A percentile compares a stretch with the other conserved stretches of the same genome.
These are phyloP conservation scores for Phocoena sinus DNA, from an alignment of 2,113 vertebrate species.

Conservation along the genomic window DNA sequence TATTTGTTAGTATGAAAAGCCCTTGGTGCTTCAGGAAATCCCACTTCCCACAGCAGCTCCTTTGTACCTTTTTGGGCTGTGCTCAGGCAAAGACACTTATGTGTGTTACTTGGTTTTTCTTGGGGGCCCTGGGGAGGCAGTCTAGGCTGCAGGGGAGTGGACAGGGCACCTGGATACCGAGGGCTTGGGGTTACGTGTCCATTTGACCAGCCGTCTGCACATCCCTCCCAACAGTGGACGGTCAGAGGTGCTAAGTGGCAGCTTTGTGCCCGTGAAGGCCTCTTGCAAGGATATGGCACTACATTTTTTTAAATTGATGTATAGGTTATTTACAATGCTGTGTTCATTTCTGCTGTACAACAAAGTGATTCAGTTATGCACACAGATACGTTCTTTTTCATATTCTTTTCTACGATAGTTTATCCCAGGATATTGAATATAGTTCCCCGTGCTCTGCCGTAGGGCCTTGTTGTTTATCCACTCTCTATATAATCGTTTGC, in stretches of 20 bases:
- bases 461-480: not conserved
- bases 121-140: not conserved
- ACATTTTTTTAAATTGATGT: not conserved
- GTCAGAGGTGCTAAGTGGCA: not conserved
- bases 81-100: not conserved
- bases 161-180: not conserved
- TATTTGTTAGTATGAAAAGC: constrained; percentile 22
- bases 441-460: not conserved
- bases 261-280: not conserved
- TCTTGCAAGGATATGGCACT: not conserved
- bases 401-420: not conserved
- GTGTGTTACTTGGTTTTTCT: not conserved
- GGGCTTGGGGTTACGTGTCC: not conserved
- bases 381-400: not conserved
- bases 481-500: not conserved
- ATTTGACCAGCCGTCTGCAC: not conserved
- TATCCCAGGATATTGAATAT: not conserved
- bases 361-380: not conserved
- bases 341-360: not conserved
- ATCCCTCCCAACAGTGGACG: not conserved
- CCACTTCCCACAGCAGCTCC: not conserved
- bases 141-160: not conserved
- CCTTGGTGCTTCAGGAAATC: constrained; percentile 12
- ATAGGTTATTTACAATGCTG: not conserved
- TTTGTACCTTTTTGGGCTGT: not conserved